Conservation (phyloP, 2,888 invertebrate species). For the Sarcophaga variegata region DNA sequence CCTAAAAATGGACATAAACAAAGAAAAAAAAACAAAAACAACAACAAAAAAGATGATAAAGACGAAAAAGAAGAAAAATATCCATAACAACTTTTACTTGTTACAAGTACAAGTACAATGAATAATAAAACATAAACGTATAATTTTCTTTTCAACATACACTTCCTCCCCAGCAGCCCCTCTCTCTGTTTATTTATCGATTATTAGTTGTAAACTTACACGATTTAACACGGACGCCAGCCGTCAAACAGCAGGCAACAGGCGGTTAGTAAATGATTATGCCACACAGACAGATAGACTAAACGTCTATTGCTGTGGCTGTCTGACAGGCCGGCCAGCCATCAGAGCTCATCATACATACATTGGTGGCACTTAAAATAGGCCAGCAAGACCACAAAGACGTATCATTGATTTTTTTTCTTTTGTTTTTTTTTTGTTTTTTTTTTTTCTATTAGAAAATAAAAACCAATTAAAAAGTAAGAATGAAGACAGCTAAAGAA, state of each 20-base stretch:
- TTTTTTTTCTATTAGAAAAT: background rate
- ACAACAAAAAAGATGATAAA: background rate
- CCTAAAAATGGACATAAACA: constrained; percentile 25
- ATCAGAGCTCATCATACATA: background rate
- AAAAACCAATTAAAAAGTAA: background rate
- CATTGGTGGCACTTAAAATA: background rate
- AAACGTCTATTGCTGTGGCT: no score
- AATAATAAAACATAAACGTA: constrained; percentile 13
- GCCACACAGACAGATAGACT: no score
- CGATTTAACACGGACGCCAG: background rate
- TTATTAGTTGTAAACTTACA: constrained; percentile 49
- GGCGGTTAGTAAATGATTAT: constrained; percentile 23
- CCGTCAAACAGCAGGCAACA: constrained; percentile 32
- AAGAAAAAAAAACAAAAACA: constrained; percentile 2
- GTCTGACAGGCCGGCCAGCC: background rate
- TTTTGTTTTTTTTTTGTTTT: no score
- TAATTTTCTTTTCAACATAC: constrained; percentile 9
- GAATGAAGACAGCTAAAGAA: constrained; percentile 12
- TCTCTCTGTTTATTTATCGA: constrained; percentile 33
- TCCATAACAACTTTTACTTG: constrained; percentile 55
- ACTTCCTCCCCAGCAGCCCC: background rate
- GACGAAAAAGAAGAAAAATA: background rate
- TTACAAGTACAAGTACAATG: constrained; percentile 3
- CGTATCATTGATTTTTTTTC: constrained; percentile 34
- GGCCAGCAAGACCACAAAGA: constrained; percentile 37